phyloP scores from a whole-genome alignment of 2,888 invertebrate genomes.

The Tenodera sinensis region DNA sequence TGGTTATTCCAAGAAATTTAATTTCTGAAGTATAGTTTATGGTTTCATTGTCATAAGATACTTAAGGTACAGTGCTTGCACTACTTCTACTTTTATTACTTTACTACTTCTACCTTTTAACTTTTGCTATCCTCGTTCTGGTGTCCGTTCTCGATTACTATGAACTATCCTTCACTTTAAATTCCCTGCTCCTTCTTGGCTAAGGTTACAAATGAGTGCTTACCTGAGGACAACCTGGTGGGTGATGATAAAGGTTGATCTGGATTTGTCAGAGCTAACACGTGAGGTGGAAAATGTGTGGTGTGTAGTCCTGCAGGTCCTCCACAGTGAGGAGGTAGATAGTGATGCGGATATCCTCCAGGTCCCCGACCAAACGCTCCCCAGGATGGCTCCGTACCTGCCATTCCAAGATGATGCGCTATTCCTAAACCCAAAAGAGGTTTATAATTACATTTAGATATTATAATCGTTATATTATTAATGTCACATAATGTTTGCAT shows the following conservation, averaged over 20 bases:
- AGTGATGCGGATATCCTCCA: conserved; percentile 33
- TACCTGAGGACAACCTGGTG: conserved; percentile 24
- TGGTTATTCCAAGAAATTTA: too few species aligned
- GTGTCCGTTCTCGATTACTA: too few species aligned
- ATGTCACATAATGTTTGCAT: too few species aligned
- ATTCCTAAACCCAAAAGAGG: conserved; percentile 53
- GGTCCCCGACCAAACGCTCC: conserved; percentile 26
- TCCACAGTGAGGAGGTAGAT: conserved; percentile 32
- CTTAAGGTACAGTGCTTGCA: too few species aligned
- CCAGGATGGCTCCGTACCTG: conserved; percentile 17
- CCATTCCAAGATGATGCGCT: conserved; percentile 61
- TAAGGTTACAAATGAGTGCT: background rate
- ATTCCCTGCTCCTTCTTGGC: background rate
- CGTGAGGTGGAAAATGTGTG: conserved; percentile 34
- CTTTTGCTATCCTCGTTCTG: background rate
- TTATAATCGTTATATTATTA: too few species aligned
- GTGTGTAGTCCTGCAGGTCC: conserved; percentile 34
- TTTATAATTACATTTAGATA: too few species aligned
- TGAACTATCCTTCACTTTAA: background rate
- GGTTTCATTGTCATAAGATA: too few species aligned
- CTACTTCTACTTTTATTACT: too few species aligned
- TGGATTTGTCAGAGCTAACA: conserved; percentile 28
- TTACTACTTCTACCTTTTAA: too few species aligned
- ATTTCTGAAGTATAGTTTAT: too few species aligned
- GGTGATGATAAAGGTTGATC: conserved; percentile 24